These are phyloP conservation scores for Mixornis gularis DNA, from an alignment of 2,113 vertebrate genomes.

Conservation along the genomic window DNA sequence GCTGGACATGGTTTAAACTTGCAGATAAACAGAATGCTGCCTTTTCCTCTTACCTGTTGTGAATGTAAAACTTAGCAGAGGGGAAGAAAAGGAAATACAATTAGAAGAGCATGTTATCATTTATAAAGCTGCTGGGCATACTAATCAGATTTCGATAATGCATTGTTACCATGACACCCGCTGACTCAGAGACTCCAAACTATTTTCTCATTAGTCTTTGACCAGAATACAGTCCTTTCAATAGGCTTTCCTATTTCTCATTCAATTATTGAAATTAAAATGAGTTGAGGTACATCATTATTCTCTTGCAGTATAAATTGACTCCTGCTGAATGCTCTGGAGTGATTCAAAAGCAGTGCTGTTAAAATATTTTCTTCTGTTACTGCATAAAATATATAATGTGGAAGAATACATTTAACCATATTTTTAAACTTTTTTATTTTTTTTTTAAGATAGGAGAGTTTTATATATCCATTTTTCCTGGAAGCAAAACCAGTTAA, in stretches of 20 bases:
- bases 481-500: background rate
- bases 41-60: constrained; percentile 15
- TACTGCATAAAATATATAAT: background rate
- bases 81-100: constrained; percentile 49
- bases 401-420: constrained; percentile 1
- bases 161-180: constrained; percentile 72
- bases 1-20: background rate
- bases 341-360: constrained; percentile 32
- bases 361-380: constrained; percentile 12
- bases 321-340: constrained; percentile 40
- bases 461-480: background rate
- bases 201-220: constrained; percentile 76
- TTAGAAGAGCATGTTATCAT: constrained; percentile 49
- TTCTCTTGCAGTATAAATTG: constrained; percentile 63
- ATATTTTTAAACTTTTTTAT: background rate
- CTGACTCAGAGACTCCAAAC: constrained; percentile 57
- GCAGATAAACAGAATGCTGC: constrained; percentile 1
- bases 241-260: constrained; percentile 63
- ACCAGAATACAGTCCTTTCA: constrained; percentile 68
- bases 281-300: constrained; percentile 61
- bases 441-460: background rate
- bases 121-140: constrained; percentile 61
- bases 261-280: constrained; percentile 75
- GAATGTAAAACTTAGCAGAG: constrained; percentile 34
- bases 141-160: constrained; percentile 73